Evolutionary conservation across 2,797 vertebrate species (phyloP).

Genomic region (Cyclura pinguis): DNA sequence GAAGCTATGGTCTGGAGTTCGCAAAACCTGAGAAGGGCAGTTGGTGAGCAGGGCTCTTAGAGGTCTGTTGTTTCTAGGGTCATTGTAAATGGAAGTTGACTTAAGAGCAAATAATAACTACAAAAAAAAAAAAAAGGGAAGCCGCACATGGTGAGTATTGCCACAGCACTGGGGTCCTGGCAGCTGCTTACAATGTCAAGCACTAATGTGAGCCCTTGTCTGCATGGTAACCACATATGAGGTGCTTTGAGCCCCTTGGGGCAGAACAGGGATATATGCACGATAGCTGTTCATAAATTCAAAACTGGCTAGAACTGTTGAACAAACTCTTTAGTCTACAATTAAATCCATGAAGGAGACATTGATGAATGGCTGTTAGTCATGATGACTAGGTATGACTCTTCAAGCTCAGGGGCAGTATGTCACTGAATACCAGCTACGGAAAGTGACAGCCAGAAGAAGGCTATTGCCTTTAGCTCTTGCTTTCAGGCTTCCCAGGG

Average conservation of each 20-base stretch:
- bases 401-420: no score
- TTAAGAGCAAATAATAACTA: no score
- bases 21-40: no score
- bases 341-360: background rate
- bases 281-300: background rate
- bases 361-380: background rate
- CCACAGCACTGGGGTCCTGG: no score
- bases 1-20: no score
- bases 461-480: background rate
- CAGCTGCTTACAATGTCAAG: background rate
- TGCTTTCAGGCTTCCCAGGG: background rate
- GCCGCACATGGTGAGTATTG: no score
- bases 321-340: background rate
- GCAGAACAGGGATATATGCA: background rate
- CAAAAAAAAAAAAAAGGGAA: no score
- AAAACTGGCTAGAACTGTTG: background rate
- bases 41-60: no score
- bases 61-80: no score
- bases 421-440: background rate
- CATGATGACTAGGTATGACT: background rate
- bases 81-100: no score
- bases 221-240: background rate
- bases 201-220: background rate
- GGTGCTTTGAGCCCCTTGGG: background rate
- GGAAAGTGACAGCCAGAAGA: background rate